Percentiles rank a stretch among this genome's conserved stretches.
These are phyloP conservation scores for Varanus salvator DNA, from an alignment of 2,113 vertebrate species.

Conservation along the genomic window DNA sequence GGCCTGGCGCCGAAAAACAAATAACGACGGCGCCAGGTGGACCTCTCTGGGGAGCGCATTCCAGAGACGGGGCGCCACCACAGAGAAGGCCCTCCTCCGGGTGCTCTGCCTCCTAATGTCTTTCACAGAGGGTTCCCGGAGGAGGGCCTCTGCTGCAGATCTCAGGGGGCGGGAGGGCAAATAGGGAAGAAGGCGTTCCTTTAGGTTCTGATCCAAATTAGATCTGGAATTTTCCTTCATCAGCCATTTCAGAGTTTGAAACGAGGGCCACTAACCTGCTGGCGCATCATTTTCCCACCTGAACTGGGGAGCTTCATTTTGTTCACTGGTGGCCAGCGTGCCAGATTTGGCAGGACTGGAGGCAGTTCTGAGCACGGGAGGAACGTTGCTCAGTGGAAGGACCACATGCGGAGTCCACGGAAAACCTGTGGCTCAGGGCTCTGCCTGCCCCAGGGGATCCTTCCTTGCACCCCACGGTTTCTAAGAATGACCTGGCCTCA, in stretches of 20 bases:
- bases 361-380: not conserved
- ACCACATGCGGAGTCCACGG: not conserved
- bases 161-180: too few species aligned
- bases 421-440: not conserved
- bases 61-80: too few species aligned
- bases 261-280: not conserved
- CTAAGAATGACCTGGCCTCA: not conserved
- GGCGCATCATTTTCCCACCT: not conserved
- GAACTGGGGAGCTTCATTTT: not conserved
- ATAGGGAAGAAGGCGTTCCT: too few species aligned
- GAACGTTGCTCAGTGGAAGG: not conserved
- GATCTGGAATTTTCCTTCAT: not conserved
- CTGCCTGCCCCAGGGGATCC: too few species aligned
- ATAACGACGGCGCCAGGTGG: too few species aligned
- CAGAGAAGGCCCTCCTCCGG: too few species aligned
- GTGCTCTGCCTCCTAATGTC: too few species aligned
- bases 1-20: too few species aligned
- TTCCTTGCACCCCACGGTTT: not conserved
- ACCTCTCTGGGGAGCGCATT: too few species aligned
- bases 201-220: not conserved
- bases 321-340: not conserved
- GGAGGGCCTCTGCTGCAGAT: too few species aligned
- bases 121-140: too few species aligned
- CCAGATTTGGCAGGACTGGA: not conserved
- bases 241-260: not conserved